Base-by-base conservation (phyloP, 1,140 invertebrate species). In the Pseudomyrmex sp. region DNA sequence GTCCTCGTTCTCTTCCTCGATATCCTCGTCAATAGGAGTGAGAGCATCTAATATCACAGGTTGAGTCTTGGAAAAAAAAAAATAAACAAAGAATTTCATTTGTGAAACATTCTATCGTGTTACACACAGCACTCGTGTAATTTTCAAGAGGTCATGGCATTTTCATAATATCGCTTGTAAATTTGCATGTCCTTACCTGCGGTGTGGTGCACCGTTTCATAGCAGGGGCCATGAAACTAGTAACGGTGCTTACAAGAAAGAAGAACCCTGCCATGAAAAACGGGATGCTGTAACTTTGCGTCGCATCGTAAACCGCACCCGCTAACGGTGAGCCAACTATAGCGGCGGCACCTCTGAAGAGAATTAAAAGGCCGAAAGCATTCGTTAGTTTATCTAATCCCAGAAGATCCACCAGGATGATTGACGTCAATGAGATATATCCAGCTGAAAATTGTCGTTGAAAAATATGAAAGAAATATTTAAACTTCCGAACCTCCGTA, bases 401-500 rank as follows among this genome's bases (percentile, higher is more conserved):
- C 50, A 99, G 95, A 18, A 99, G 95, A 91, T 99, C 99, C 86
- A 99, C 98, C 65, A 99, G 95, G 90, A 99, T 99, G 92, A 99
- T 99, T 20, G 99, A 99, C 52, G 99, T 99, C 58, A 99, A 95
- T 0, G 98, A 99, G 89, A 99, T 99, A 94, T 99, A 99, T 48
- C 98, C 98, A 86, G 99, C 98, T 98, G 95, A 85, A 96, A 95
- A 85, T 18, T 44, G 90, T 84, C 83, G 56, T 83, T 83, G 48
- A 61, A 75, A 46, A 63, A 73, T 54, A 72, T 73, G 23, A 0
- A 48, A 62, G 13, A 46, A 35, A 35, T 7, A 35, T 35, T 13
- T 15, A 74, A 63, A 18, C 63, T 5, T 15, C 1, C 10, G 4
- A 35, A 58, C 10, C 18, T 74, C 1, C 4, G 20, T 46, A 73